phyloP scores from a whole-genome alignment of 1,140 invertebrate species.

The Diachasma alloeum region DNA sequence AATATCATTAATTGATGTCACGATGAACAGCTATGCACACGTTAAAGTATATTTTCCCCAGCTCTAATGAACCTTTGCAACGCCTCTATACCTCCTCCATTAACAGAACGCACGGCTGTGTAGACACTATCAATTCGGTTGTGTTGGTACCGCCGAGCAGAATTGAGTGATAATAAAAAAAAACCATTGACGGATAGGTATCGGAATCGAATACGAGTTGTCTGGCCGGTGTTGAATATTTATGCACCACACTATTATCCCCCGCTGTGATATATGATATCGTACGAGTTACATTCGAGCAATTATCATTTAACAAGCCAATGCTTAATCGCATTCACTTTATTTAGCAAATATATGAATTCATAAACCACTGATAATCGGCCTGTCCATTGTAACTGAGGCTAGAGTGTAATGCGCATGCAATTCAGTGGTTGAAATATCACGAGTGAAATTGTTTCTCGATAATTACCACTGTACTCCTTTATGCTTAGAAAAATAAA shows the following conservation, averaged over 20 bases:
- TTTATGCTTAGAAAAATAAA: not conserved
- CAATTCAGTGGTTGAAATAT: not conserved
- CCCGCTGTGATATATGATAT: not conserved
- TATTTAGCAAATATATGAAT: not conserved
- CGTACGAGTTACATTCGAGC: not conserved
- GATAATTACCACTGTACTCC: not conserved
- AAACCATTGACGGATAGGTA: not conserved
- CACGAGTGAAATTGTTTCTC: not conserved
- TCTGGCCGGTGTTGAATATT: not conserved
- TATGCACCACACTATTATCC: not conserved
- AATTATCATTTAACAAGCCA: not conserved
- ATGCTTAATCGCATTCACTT: not conserved
- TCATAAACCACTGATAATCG: not conserved
- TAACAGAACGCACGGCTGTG: not conserved
- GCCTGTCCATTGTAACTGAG: not conserved
- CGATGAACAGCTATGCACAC: not conserved
- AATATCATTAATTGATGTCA: too few species aligned
- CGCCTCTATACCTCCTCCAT: not conserved
- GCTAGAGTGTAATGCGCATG: not conserved
- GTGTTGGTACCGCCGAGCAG: not conserved
- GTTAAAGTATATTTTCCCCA: too few species aligned
- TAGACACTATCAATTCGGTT: not conserved
- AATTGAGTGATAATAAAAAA: not conserved
- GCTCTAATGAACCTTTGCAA: not conserved
- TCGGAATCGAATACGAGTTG: not conserved